Conservation (phyloP, 2,888 invertebrate species). For the Oscheius onirici region DNA sequence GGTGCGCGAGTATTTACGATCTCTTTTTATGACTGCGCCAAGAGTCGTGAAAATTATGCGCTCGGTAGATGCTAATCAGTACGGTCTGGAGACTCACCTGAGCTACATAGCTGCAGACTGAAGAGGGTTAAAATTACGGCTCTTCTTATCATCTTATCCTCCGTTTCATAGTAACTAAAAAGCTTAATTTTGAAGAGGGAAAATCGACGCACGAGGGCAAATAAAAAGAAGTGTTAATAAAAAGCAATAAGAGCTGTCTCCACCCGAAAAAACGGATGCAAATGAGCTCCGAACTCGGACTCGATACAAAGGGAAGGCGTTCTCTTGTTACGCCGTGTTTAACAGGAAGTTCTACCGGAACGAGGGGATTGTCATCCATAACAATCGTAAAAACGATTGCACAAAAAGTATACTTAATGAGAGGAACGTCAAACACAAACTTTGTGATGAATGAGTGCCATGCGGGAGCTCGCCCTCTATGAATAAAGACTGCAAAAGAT, state of each 20-base stretch:
- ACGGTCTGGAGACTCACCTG: conserved; percentile 14
- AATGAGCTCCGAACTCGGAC: not conserved
- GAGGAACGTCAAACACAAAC: too few relatives aligned
- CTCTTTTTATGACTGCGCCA: conserved; percentile 30
- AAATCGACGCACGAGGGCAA: not conserved
- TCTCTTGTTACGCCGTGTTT: conserved; percentile 17
- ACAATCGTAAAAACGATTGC: not conserved
- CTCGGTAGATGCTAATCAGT: conserved; percentile 23
- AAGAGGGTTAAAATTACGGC: not conserved
- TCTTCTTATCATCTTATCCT: conserved; percentile 21
- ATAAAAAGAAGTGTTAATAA: conserved; percentile 21
- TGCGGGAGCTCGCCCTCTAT: conserved; percentile 7
- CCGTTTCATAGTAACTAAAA: conserved; percentile 12
- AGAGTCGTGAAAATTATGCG: conserved; percentile 30
- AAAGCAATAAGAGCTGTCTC: conserved; percentile 10
- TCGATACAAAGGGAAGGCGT: conserved; percentile 1
- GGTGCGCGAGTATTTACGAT: conserved; percentile 28
- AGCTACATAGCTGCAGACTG: conserved; percentile 15
- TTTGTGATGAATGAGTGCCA: conserved; percentile 6
- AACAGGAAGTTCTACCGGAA: not conserved
- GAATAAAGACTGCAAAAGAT: conserved; percentile 15
- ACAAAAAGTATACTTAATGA: too few relatives aligned
- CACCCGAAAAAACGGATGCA: not conserved
- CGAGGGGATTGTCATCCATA: not conserved
- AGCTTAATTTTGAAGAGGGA: not conserved